Evolutionary conservation across 1,140 invertebrate species (phyloP).

Genomic region (Paralvinella palmiformis): DNA sequence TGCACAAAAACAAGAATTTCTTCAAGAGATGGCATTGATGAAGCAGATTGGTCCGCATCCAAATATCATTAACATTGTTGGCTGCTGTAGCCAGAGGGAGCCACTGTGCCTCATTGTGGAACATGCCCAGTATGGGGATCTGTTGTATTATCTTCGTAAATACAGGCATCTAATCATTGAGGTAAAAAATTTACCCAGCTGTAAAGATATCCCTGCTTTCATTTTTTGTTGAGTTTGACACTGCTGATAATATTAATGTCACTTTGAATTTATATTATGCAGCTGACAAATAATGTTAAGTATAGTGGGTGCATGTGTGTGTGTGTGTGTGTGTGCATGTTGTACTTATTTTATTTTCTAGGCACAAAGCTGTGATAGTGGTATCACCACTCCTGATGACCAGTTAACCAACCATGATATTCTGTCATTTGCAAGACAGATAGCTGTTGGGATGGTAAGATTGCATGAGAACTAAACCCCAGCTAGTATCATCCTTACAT

Average conservation of each 20-base stretch:
- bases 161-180: conserved; percentile 37
- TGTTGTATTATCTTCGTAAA: conserved; percentile 46
- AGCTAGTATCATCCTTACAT: no score
- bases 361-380: background rate
- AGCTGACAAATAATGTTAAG: background rate
- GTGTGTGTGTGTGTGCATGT: background rate
- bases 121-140: conserved; percentile 50
- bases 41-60: conserved; percentile 70
- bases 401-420: conserved; percentile 30
- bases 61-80: conserved; percentile 71
- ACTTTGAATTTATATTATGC: background rate
- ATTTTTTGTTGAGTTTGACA: background rate
- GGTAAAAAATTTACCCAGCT: conserved; percentile 23
- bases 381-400: conserved; percentile 13
- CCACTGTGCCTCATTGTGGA: conserved; percentile 53
- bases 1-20: conserved; percentile 51
- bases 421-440: conserved; percentile 38
- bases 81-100: conserved; percentile 58
- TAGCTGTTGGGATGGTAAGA: conserved; percentile 43
- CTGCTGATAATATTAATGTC: background rate
- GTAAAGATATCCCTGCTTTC: background rate
- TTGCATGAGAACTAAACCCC: no score
- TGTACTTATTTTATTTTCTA: background rate
- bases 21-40: conserved; percentile 72
- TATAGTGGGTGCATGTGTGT: background rate